Base-by-base conservation (phyloP, 35 echinoderm and acorn worm genomes). In the Diadema setosum region DNA sequence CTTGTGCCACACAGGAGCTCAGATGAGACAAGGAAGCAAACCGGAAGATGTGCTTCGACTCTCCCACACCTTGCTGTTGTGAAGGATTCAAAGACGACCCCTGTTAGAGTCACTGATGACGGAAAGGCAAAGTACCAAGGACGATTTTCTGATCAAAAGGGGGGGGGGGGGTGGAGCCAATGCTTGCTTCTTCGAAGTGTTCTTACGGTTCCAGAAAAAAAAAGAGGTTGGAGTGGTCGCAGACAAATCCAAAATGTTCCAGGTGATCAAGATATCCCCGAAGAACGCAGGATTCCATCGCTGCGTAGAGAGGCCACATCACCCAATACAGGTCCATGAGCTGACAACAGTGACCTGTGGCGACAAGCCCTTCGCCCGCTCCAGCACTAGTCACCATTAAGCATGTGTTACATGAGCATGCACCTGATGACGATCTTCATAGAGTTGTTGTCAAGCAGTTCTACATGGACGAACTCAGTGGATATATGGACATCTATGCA, bases 211-310 rank as follows among this genome's bases (percentile, higher is more conserved):
- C 84, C 50, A 78, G 21, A 88, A 95, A 58, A n/a, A n/a, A n/a
- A 95, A 91, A 59, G 93, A 95, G 46, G 84, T 95, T 2, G 93
- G 88, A 9, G 23, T 91, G 32, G 91, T 95, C 27, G 84, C 89
- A 11, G 93, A 95, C 50, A 91, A 91, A 25, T 87, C 74, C 30
- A 95, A 95, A 40, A 95, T 91, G 88, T 95, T 91, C 46, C 93
- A 91, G 40, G 89, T 89, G 20, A 87, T 91, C 9, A 81, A 61
- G 63, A 84, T 95, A 7, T 46, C 52, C 45, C 41, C 83, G 21
- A 82, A 92, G 1, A 84, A 92, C 42, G 92, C 87, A 43, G 46
- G 92, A 30, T 94, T 90, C 41, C 92, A 90, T 70, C 39, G 88
- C 21, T 95, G 90, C 44, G 93, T 94, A 5, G 92, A 94, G 37